Conservation (phyloP, 2,113 vertebrate genomes). For the Ranitomeya imitator region DNA sequence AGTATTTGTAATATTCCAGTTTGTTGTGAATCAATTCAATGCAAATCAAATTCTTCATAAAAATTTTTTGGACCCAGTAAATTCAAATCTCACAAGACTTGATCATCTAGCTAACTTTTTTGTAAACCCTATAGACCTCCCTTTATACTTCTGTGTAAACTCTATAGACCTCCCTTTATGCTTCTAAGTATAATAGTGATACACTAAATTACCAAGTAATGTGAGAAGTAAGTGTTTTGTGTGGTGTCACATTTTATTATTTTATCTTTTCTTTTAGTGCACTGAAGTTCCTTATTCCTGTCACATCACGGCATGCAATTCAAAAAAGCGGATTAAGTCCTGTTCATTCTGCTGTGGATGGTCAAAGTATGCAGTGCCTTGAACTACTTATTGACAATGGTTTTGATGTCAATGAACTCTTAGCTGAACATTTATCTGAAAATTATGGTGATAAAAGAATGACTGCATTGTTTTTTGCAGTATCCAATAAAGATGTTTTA, state of each 20-base stretch:
- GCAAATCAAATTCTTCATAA: too few relatives aligned
- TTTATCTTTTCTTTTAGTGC: constrained; percentile 67
- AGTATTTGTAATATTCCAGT: too few relatives aligned
- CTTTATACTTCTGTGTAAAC: background rate
- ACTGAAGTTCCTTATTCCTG: constrained; percentile 80
- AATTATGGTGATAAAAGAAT: constrained; percentile 79
- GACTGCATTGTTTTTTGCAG: constrained; percentile 78
- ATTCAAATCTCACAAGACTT: too few relatives aligned
- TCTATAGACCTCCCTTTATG: background rate
- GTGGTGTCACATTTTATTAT: background rate
- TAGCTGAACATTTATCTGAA: constrained; percentile 77
- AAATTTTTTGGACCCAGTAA: too few relatives aligned
- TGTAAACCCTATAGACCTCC: too few relatives aligned
- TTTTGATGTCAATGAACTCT: constrained; percentile 79
- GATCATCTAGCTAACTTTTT: too few relatives aligned
- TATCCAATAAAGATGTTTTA: constrained; percentile 81
- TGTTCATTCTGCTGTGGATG: constrained; percentile 81
- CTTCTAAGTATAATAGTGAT: background rate
- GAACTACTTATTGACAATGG: constrained; percentile 76
- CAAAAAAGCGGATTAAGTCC: constrained; percentile 78
- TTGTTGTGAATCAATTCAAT: too few relatives aligned
- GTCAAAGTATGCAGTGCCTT: constrained; percentile 79
- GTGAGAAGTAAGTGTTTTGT: too few relatives aligned
- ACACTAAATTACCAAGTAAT: too few relatives aligned
- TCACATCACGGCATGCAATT: constrained; percentile 78